Conservation (phyloP, 2,113 vertebrate species). For the Phylloscopus whistleri region DNA sequence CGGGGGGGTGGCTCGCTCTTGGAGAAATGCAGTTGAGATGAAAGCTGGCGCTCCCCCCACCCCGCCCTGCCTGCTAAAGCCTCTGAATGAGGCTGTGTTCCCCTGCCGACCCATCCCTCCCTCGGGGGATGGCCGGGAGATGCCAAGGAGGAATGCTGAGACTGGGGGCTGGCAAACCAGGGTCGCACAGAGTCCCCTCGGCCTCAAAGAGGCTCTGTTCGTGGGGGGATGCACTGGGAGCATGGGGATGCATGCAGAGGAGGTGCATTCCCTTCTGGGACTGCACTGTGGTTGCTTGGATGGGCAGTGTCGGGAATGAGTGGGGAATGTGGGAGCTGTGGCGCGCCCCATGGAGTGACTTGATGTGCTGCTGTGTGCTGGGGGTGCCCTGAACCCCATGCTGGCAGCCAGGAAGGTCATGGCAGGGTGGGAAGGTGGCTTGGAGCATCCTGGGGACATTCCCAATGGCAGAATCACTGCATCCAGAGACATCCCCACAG, state of each 20-base stretch:
- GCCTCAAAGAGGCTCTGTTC: conserved; percentile 9
- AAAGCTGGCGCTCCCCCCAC: neutral
- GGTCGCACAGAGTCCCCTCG: fast-evolving
- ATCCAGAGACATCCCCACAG: neutral
- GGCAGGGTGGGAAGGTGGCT: neutral
- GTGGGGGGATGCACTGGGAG: fast-evolving
- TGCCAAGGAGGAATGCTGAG: neutral
- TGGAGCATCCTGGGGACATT: neutral
- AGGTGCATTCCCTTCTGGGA: fast-evolving
- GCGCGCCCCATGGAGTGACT: neutral
- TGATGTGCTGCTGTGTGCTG: neutral
- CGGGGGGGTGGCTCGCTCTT: neutral
- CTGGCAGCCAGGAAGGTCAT: neutral
- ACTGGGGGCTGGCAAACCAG: neutral
- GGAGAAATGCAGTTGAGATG: neutral
- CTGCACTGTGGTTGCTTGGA: fast-evolving
- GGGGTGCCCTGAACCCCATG: neutral
- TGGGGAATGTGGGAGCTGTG: neutral
- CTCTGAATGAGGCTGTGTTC: conserved; percentile 54
- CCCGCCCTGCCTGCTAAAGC: neutral
- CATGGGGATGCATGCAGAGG: fast-evolving
- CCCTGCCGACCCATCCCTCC: fast-evolving
- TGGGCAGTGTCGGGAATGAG: fast-evolving
- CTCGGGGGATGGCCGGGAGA: neutral
- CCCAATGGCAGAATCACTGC: neutral